Evolutionary conservation across 1,140 invertebrate genomes (phyloP), one percentile per base, ranked within the genome.

Genomic region (Trichonephila inaurata): DNA sequence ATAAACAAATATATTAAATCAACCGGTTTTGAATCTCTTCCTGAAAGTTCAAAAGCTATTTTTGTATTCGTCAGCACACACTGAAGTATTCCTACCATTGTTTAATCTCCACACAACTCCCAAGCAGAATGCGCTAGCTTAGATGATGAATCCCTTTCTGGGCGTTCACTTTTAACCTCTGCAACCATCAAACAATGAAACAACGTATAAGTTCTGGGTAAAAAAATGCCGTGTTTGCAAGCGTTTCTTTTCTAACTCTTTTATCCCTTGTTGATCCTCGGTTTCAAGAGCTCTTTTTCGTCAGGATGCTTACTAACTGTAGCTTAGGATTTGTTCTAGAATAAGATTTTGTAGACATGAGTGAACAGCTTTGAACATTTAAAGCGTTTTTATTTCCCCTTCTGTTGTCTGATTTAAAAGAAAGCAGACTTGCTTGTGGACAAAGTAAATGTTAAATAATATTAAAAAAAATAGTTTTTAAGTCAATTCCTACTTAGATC

Each of bases 101-200:
- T 77, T 40, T 77, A 77, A 77, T 77, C 72, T 7, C 72, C 28
- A 18, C 1, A 77, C 7, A 33, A 18, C 28, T 18, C 28, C 28
- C 14, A 7, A 28, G 12, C 24, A 40, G 33, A 77, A 40, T 40
- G 72, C 33, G 14, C 28, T 33, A 72, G 28, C 69, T 72, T 5
- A 77, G 28, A 77, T 40, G 72, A 33, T 77, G 24, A 24, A 33
- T n/a, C 21, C 28, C 24, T 60, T 6, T n/a, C 85, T 87, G 85
- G 85, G 85, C 85, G 85, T 87, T 87, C 85, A 87, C 85, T 40
- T 64, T 87, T 87, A 87, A 87, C 85, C 85, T 87, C 61, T 87
- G 24, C 58, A 77, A 87, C 85, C 24, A 44, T 60, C 44, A 60
- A 83, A 83, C 82, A 83, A 83, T 58, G 82, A 83, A 83, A 83